Evolutionary conservation across 2,797 vertebrate genomes (phyloP), one percentile per base, ranked within the genome.

Genomic region (Acrocephalus scirpaceus): DNA sequence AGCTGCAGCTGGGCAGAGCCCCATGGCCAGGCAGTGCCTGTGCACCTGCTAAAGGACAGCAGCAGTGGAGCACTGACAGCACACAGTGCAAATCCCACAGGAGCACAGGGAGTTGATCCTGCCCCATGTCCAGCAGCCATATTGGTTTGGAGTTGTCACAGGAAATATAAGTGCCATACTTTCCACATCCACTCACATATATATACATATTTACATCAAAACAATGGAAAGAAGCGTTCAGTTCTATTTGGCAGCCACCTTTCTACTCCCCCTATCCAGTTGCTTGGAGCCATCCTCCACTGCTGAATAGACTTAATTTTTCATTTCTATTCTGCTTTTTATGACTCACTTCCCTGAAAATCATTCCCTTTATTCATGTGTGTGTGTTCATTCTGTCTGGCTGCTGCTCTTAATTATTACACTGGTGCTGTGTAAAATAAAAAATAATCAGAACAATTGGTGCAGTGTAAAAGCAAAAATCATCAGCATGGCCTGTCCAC

Each of bases 111-210:
- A 74, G n/a, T 10, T 3, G 2, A 30, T 36, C 21, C 18, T 1
- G 1, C 6, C 3, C 27, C 1, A 0, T 7, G 23, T 34, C 54
- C 50, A 58, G 1, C 16, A 8, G 57, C 15, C 18, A 16, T 1
- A 3, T 6, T 64, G 45, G 25, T 27, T 23, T 69, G 76, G 44
- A 73, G n/a, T 17, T 85, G 10, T 7, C 47, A 66, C 30, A 67
- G 48, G 34, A 67, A 38, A 26, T n/a, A 1, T 0, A 32, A 57
- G 13, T 50, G 60, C 48, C 29, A 27, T 29, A 23, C 11, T 79
- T 64, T n/a, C 34, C 20, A 66, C 19, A 19, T 42, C 16, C 60
- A 36, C 25, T 40, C 34, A 30, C 7, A 16, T 4, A 3, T 7
- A 38, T 7, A 15, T 51, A 13, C 14, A 6, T 42, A 19, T 71